Conservation (phyloP, 2,113 vertebrate species). For the Gracilinanus agilis region DNA sequence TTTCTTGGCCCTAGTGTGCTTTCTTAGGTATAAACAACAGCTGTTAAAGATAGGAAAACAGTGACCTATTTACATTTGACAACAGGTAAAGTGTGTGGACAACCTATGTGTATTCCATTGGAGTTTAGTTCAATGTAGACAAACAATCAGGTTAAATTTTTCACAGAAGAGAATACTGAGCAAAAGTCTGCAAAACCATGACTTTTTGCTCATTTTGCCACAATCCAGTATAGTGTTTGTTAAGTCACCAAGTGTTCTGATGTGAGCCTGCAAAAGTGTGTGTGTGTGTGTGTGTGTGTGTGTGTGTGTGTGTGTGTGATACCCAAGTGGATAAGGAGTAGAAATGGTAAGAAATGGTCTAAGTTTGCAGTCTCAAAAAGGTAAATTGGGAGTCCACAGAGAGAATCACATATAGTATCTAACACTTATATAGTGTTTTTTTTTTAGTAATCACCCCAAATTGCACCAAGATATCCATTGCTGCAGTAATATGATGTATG, state of each 20-base stretch:
- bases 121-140: conserved; percentile 58
- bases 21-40: conserved; percentile 91
- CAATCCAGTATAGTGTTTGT: conserved; percentile 25
- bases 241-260: conserved; percentile 4
- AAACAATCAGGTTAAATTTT: conserved; percentile 58
- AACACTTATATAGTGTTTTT: conserved; percentile 59
- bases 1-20: conserved; percentile 90
- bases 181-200: conserved; percentile 47
- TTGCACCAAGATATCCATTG: neutral
- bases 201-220: conserved; percentile 53
- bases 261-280: neutral
- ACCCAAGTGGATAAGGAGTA: neutral
- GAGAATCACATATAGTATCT: conserved; percentile 35
- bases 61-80: conserved; percentile 88
- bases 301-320: conserved; percentile 1
- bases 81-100: conserved; percentile 61
- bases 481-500: conserved; percentile 35
- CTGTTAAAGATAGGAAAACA: conserved; percentile 88
- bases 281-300: neutral
- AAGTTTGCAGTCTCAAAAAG: conserved; percentile 31
- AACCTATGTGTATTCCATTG: conserved; percentile 67
- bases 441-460: conserved; percentile 60
- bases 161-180: conserved; percentile 42
- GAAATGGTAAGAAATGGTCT: neutral
- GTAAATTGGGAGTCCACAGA: conserved; percentile 45